These are phyloP conservation scores for Terrapene triunguis DNA, from an alignment of 2,113 vertebrate genomes.

Conservation along the genomic window DNA sequence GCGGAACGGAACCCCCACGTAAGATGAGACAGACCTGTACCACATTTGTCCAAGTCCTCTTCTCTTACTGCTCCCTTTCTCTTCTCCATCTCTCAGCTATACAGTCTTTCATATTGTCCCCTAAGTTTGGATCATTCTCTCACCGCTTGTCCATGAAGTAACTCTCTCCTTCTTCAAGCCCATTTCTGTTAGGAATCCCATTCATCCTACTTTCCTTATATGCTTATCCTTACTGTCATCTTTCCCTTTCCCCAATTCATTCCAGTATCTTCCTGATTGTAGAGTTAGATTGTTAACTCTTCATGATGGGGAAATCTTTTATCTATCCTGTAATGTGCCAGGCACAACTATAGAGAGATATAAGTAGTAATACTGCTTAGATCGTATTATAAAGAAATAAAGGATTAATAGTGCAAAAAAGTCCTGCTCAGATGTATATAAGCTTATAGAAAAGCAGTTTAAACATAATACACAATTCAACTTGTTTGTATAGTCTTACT, in stretches of 20 bases:
- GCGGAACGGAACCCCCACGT: no score
- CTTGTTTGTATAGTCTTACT: not conserved
- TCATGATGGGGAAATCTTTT: rapidly evolving
- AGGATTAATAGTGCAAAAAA: not conserved
- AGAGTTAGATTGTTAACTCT: not conserved
- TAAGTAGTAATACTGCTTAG: not conserved
- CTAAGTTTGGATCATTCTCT: not conserved
- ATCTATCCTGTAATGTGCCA: rapidly evolving
- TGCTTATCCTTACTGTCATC: not conserved
- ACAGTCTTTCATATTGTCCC: not conserved
- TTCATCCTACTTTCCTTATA: not conserved
- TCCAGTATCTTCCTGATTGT: not conserved
- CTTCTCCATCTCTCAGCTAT: not conserved
- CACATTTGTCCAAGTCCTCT: not conserved
- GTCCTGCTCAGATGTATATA: not conserved
- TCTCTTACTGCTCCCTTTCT: not conserved
- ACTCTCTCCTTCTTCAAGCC: not conserved
- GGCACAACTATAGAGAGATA: rapidly evolving
- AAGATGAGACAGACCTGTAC: no score
- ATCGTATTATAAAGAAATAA: not conserved
- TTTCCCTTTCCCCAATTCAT: not conserved
- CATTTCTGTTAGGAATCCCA: not conserved
- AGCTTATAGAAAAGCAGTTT: not conserved
- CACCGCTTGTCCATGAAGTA: not conserved
- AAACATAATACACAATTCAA: not conserved